Percentiles rank a stretch among this genome's conserved stretches.
phyloP scores from a whole-genome alignment of 2,797 vertebrate species.

The Pygocentrus nattereri region DNA sequence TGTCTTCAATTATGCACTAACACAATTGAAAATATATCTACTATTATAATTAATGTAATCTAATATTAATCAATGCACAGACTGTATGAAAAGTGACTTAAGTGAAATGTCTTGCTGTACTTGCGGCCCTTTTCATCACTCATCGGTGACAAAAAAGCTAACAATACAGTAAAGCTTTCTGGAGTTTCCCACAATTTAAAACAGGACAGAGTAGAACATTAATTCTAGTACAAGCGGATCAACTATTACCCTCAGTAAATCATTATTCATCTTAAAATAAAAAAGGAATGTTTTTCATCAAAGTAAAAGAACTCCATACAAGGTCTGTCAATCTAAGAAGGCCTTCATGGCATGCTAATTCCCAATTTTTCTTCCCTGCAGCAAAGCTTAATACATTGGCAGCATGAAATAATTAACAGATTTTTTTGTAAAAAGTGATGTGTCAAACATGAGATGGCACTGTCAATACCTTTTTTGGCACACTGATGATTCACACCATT shows the following conservation, averaged over 20 bases:
- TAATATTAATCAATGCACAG: not conserved
- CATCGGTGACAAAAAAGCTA: not conserved
- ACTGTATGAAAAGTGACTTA: not conserved
- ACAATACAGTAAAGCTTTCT: not conserved
- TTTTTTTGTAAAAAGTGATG: slow-evolving; percentile 27
- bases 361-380: not conserved
- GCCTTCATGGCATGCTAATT: not conserved
- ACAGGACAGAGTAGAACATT: not conserved
- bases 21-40: not conserved
- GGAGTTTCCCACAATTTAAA: not conserved
- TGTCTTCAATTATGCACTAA: slow-evolving; percentile 5
- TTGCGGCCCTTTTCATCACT: not conserved
- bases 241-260: not conserved
- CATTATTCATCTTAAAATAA: slow-evolving; percentile 15
- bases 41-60: not conserved
- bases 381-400: slow-evolving; percentile 7
- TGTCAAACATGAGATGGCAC: slow-evolving; percentile 43
- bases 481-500: slow-evolving; percentile 62
- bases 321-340: slow-evolving; percentile 9
- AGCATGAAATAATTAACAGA: slow-evolving; percentile 4
- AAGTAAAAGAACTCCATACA: slow-evolving; percentile 19
- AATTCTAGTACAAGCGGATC: slow-evolving; percentile 10
- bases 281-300: slow-evolving; percentile 40
- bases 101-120: not conserved
- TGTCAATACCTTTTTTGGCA: slow-evolving; percentile 26